Base-by-base conservation (phyloP, 2,888 invertebrate genomes). In the Pristionchus entomophagus region DNA sequence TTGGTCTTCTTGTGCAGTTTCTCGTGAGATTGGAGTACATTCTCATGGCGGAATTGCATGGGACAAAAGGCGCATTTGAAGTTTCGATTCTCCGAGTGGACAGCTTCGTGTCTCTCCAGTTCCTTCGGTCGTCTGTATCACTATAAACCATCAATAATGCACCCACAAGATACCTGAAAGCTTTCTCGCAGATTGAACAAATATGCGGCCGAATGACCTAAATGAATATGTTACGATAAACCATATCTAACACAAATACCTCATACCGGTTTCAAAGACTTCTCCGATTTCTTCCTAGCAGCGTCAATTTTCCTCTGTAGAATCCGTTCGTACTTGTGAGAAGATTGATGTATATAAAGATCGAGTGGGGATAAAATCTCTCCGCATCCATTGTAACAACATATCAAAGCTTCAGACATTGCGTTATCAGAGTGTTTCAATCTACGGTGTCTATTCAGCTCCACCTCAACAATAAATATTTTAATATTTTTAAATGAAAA, bases 361-460 rank as follows among this genome's bases (percentile, higher is more conserved):
- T 56, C 56, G 5, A 22, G 38, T n/a, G 82, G 82, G 12, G 59
- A 56, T 38, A 82, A 82, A 29, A 82, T 59, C 29, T 82, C 82
- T 38, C 59, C 82, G 41, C 82, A 82, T n/a, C n/a, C n/a, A n/a
- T n/a, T n/a, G 17, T 41, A 29, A 32, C 82, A 82, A 59, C 82
- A 82, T 32, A 82, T 82, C 26, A 82, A 14, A 3, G 82, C 82
- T 19, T 82, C 82, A n/a, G 82, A 22, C 26, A 59, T n/a, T 8
- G 29, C 86, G 1, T 86, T 84, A 4, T 84, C 77, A 14, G 85
- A 81, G 62, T 90, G 89, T 3, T 83, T 85, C 4, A 88, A 69
- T 2, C 89, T 86, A 8, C 73, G 32, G 35, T 90, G 90, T 38
- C 87, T 86, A 17, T 86, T 73, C 19, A 85, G 85, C 5, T 86